Evolutionary conservation across 1,140 invertebrate genomes (phyloP).

Genomic region (Anoplophora glabripennis): DNA sequence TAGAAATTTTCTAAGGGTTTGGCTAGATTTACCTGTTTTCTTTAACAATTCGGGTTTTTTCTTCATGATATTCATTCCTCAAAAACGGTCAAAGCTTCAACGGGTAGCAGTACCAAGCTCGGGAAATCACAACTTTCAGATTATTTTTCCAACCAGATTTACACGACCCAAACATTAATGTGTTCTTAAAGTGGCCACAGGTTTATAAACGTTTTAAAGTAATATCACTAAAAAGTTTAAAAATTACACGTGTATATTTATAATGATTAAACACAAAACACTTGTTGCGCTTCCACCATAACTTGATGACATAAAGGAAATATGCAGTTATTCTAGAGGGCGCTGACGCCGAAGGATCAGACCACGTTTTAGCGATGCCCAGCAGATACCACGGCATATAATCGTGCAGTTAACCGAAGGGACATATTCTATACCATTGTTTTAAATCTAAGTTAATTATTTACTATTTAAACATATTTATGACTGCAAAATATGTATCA

Average conservation of each 20-base stretch:
- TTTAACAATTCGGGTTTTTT: conserved; percentile 9
- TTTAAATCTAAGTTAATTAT: too few relatives aligned
- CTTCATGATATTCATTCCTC: conserved; percentile 13
- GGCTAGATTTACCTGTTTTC: conserved; percentile 13
- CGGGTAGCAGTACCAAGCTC: conserved; percentile 9
- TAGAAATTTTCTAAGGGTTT: conserved; percentile 9
- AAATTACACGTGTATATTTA: conserved; percentile 10
- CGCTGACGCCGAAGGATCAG: background rate
- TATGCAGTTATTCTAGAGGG: conserved; percentile 5
- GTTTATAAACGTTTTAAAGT: background rate
- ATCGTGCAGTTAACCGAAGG: too few relatives aligned
- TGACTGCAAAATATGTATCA: too few relatives aligned
- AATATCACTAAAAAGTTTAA: conserved; percentile 4
- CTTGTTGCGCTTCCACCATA: conserved; percentile 28
- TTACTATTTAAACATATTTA: too few relatives aligned
- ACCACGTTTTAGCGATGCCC: background rate
- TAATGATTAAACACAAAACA: conserved; percentile 19
- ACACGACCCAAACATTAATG: conserved; percentile 1
- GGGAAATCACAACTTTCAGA: conserved; percentile 6
- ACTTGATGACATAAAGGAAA: conserved; percentile 17
- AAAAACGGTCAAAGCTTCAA: conserved; percentile 4
- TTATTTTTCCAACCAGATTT: conserved; percentile 1
- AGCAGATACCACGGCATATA: background rate
- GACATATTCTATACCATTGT: too few relatives aligned
- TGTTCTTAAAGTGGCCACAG: background rate